phyloP scores from a whole-genome alignment of 23 tunicate species.

The Phallusia fumigata region DNA sequence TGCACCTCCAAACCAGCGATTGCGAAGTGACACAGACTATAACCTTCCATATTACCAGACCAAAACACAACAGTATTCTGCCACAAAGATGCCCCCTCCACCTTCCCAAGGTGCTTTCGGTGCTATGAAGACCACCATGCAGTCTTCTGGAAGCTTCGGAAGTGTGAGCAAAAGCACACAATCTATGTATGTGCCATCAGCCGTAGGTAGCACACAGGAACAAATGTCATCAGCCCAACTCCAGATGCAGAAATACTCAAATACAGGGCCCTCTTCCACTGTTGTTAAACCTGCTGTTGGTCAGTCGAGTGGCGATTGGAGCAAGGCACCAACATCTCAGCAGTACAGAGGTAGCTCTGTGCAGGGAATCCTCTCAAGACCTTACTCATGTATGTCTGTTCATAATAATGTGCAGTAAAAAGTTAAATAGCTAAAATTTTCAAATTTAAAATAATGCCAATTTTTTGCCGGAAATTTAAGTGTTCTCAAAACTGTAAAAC shows the following conservation, averaged over 20 bases:
- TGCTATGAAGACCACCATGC: conserved; percentile 33
- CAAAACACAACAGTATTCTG: background rate
- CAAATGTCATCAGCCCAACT: conserved; percentile 9
- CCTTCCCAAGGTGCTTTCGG: conserved; percentile 36
- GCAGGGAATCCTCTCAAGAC: conserved; percentile 80
- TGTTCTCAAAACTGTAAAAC: no score
- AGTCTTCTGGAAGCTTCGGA: conserved; percentile 28
- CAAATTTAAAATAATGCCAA: no score
- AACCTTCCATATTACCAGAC: conserved; percentile 28
- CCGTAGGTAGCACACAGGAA: conserved; percentile 8
- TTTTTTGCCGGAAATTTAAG: no score
- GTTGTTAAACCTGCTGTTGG: conserved; percentile 18
- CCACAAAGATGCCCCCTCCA: conserved; percentile 39
- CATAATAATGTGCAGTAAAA: background rate
- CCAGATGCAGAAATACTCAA: conserved; percentile 24
- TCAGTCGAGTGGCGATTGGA: conserved; percentile 44
- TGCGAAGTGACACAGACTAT: conserved; percentile 21
- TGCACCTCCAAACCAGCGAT: conserved; percentile 56
- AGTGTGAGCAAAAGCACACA: conserved; percentile 27
- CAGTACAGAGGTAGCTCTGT: conserved; percentile 54
- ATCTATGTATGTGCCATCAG: conserved; percentile 57
- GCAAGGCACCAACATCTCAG: conserved; percentile 23
- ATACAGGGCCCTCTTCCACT: conserved; percentile 6
- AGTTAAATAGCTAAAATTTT: background rate
- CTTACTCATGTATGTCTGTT: conserved; percentile 54